A percentile compares a stretch with the other conserved stretches of the same genome.
Evolutionary conservation across 1,140 invertebrate species (phyloP).

Genomic region (Drosophila ogumai): DNA sequence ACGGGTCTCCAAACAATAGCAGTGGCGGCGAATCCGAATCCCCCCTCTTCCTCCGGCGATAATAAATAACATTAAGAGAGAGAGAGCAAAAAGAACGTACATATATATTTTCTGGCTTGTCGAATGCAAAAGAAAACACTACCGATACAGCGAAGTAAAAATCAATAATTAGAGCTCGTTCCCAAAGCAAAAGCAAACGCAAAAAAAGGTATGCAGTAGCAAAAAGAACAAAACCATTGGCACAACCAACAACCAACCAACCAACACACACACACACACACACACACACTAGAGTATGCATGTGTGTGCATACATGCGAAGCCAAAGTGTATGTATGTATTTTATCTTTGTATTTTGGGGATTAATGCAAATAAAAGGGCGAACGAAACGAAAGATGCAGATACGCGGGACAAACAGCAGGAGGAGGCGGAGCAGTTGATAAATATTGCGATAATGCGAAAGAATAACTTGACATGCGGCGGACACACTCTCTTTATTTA

Average conservation of each 20-base stretch:
- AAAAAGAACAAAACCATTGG: slow-evolving; percentile 26
- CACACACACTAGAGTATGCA: not conserved
- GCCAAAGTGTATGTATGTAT: slow-evolving; percentile 9
- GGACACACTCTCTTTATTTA: slow-evolving; percentile 5
- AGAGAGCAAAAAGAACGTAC: not conserved
- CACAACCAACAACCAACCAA: not conserved
- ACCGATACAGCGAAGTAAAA: slow-evolving; percentile 57
- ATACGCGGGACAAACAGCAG: not conserved
- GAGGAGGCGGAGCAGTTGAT: slow-evolving; percentile 1
- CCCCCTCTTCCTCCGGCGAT: slow-evolving; percentile 9
- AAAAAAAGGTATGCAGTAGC: slow-evolving; percentile 56
- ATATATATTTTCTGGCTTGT: not conserved
- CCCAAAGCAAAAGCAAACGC: slow-evolving; percentile 33
- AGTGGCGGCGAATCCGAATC: not conserved
- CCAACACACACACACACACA: not conserved
- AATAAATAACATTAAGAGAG: slow-evolving; percentile 8
- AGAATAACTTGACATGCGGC: not conserved
- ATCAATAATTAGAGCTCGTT: slow-evolving; percentile 67
- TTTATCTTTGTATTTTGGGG: slow-evolving; percentile 15
- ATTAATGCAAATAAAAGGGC: slow-evolving; percentile 26
- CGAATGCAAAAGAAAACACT: slow-evolving; percentile 26
- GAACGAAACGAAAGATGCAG: not conserved
- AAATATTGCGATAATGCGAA: slow-evolving; percentile 1
- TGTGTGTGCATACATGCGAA: slow-evolving; percentile 8
- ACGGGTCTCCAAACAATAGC: not conserved